Evolutionary conservation across 2,888 invertebrate genomes (phyloP), one percentile per base, ranked within the genome.

Genomic region (Lasioglossum lativentre): DNA sequence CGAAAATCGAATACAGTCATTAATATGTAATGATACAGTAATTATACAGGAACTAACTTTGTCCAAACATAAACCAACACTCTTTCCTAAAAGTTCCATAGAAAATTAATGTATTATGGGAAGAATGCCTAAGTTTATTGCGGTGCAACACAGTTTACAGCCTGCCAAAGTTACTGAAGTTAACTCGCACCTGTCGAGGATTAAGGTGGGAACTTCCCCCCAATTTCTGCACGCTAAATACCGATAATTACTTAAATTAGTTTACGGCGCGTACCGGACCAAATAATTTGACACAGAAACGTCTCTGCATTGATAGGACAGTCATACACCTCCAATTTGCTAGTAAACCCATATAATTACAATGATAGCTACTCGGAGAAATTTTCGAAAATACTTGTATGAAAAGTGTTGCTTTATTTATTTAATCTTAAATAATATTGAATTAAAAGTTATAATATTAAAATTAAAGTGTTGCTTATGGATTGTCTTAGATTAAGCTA

Each of bases 221-320:
- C 16, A 38, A 38, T 56, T 56, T 74, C 74, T n/a, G 74, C 38
- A 1, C 38, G 40, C 56, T 74, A n/a, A 74, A 38, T 52, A 56
- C 56, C 27, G 59, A 42, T 59, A 59, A 75, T 75, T 75, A 75
- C 75, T 75, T 40, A 75, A 75, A 75, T 75, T 75, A 75, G 75
- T 75, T 75, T 75, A 75, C 27, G 59, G 42, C 59, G n/a, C 75
- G 42, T 59, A 40, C 27, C 4, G 59, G 40, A 59, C 75, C 59
- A 59, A 59, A 59, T 30, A 75, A 59, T 56, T 59, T 30, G 27
- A 16, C 59, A 42, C 59, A 42, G 27, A 16, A 10, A 4, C 27
- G 16, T 30, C 56, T 5, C 16, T 19, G 27, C 40, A 30, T 8
- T 42, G 59, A 56, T 27, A 34, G 16, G 16, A 4, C 16, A 66